Percentiles rank a stretch among this genome's conserved stretches.
phyloP scores from a whole-genome alignment of 2,888 invertebrate genomes.

The Phengaris arion region DNA sequence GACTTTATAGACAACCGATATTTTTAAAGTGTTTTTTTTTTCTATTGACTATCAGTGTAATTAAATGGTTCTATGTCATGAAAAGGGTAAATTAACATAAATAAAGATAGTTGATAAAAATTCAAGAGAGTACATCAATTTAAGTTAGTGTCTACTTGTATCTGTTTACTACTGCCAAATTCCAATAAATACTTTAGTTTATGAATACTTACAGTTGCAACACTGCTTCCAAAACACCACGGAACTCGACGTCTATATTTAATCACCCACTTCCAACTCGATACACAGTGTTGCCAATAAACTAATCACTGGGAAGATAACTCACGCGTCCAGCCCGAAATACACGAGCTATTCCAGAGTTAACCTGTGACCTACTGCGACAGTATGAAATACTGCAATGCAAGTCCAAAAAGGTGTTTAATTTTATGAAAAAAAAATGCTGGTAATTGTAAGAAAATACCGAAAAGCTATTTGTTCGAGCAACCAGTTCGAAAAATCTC shows the following conservation, averaged over 20 bases:
- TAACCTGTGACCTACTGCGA: conserved; percentile 21
- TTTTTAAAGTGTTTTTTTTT: no score
- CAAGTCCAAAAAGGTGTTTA: neutral
- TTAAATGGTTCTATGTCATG: no score
- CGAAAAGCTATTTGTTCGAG: no score
- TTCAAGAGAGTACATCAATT: neutral
- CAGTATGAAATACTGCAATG: neutral
- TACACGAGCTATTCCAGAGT: conserved; percentile 19
- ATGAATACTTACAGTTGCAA: conserved; percentile 1
- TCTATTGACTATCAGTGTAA: no score
- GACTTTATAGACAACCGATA: no score
- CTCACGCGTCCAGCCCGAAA: conserved; percentile 8
- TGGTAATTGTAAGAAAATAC: no score
- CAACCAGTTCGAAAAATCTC: no score
- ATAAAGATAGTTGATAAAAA: no score
- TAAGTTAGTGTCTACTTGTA: neutral
- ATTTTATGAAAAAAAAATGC: neutral
- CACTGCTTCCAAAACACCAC: neutral
- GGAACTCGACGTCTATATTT: conserved; percentile 22
- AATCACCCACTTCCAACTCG: conserved; percentile 12
- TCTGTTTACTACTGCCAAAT: neutral
- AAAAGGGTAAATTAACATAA: no score
- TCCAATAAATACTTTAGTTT: neutral
- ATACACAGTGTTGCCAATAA: conserved; percentile 23
- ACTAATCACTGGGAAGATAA: conserved; percentile 26